Conservation (phyloP, 2,888 invertebrate genomes). For the Tenthredo mesomela region DNA sequence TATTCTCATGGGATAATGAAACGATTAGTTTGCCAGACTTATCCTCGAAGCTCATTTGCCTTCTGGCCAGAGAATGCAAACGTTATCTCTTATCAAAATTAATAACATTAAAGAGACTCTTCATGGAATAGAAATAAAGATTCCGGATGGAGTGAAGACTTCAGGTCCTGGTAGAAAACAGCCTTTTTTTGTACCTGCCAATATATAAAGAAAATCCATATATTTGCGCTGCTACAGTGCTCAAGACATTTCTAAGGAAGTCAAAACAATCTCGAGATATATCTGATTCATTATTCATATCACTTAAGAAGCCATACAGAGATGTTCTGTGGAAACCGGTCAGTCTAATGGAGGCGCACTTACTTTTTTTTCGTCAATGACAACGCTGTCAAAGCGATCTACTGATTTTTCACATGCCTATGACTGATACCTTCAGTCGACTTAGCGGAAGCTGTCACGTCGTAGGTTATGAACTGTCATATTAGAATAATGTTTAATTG, state of each 20-base stretch:
- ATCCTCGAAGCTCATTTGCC: constrained; percentile 51
- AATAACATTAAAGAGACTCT: constrained; percentile 52
- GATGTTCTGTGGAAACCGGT: too few species aligned
- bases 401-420: too few species aligned
- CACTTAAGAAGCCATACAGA: constrained; percentile 42
- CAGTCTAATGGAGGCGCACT: too few species aligned
- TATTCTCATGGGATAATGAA: not conserved
- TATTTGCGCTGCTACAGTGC: constrained; percentile 51
- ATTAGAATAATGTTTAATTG: too few species aligned
- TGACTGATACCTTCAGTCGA: too few species aligned
- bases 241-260: constrained; percentile 42
- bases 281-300: constrained; percentile 53
- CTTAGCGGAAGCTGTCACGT: too few species aligned
- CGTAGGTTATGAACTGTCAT: too few species aligned
- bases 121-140: constrained; percentile 55
- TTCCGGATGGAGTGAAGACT: constrained; percentile 37
- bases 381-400: too few species aligned
- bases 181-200: constrained; percentile 54
- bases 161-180: constrained; percentile 51
- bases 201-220: constrained; percentile 39
- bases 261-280: constrained; percentile 11
- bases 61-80: constrained; percentile 57
- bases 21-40: constrained; percentile 52
- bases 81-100: constrained; percentile 56
- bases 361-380: too few species aligned